A percentile compares a stretch with the other conserved stretches of the same genome.
Evolutionary conservation across 2,888 invertebrate genomes (phyloP).

Genomic region (Callimorpha dominula): DNA sequence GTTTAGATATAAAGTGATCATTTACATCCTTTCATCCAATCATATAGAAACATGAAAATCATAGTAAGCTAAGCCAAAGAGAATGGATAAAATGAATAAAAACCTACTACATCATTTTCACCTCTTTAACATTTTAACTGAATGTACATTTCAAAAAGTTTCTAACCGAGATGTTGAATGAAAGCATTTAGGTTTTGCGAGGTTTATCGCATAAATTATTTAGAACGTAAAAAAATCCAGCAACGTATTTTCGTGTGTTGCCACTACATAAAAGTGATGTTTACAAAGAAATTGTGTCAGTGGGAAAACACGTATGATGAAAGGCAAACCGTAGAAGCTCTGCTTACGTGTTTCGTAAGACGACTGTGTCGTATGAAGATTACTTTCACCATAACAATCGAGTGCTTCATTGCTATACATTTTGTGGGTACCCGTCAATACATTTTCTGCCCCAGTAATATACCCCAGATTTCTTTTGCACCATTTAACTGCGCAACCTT

Average conservation of each 20-base stretch:
- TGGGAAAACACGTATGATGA: constrained; percentile 49
- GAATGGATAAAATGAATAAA: no score
- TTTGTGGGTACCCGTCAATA: background rate
- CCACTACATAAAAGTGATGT: constrained; percentile 61
- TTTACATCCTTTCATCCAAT: no score
- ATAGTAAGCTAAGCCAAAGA: no score
- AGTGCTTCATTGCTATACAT: background rate
- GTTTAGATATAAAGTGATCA: no score
- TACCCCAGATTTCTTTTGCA: background rate
- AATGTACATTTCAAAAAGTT: constrained; percentile 22
- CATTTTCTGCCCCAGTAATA: background rate
- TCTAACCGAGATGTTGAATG: constrained; percentile 13
- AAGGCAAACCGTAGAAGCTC: constrained; percentile 31
- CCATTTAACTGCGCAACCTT: background rate
- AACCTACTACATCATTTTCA: background rate
- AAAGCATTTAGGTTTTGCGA: constrained; percentile 7
- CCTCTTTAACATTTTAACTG: background rate
- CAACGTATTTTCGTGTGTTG: constrained; percentile 50
- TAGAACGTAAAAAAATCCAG: constrained; percentile 43
- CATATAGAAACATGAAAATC: no score
- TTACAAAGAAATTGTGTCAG: constrained; percentile 70
- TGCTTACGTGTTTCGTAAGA: constrained; percentile 10
- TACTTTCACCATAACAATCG: constrained; percentile 19
- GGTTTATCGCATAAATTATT: constrained; percentile 42
- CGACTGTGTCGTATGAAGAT: constrained; percentile 19